A percentile compares a stretch with the other conserved stretches of the same genome.
These are phyloP conservation scores for Tauraco erythrolophus DNA, from an alignment of 2,113 vertebrate species.

Conservation along the genomic window DNA sequence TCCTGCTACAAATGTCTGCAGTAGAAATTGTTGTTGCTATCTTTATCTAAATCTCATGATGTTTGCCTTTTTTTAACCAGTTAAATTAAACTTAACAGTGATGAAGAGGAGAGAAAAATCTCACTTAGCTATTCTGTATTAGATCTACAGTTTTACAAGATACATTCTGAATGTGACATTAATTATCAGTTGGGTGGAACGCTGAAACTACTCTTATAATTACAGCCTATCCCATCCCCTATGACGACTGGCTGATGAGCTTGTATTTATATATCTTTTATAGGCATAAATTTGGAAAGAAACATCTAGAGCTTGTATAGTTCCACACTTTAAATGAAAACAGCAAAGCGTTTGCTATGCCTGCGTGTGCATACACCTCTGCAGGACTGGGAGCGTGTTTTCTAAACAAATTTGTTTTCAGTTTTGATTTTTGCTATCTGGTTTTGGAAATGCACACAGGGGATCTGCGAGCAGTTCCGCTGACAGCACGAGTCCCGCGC, in stretches of 20 bases:
- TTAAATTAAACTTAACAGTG: not conserved
- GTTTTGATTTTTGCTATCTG: not conserved
- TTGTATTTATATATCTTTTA: not conserved
- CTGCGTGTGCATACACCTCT: not conserved
- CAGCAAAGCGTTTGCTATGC: not conserved
- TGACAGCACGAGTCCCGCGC: accelerated
- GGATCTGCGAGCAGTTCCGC: not conserved
- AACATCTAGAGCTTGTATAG: not conserved
- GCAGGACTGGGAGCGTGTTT: not conserved
- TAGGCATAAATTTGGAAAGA: not conserved
- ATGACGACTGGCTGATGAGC: not conserved
- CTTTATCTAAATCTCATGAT: not conserved
- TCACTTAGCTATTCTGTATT: not conserved
- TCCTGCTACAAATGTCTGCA: not conserved
- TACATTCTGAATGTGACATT: not conserved
- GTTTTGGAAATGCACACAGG: accelerated
- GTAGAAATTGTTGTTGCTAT: not conserved
- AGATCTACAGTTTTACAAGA: not conserved
- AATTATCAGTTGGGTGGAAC: not conserved
- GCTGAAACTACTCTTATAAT: not conserved
- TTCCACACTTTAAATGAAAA: not conserved
- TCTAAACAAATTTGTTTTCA: not conserved
- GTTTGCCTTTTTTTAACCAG: not conserved
- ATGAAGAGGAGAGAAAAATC: not conserved
- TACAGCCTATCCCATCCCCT: not conserved